phyloP scores from a whole-genome alignment of 2,113 vertebrate species.

The Sinocyclocheilus anshuiensis region DNA sequence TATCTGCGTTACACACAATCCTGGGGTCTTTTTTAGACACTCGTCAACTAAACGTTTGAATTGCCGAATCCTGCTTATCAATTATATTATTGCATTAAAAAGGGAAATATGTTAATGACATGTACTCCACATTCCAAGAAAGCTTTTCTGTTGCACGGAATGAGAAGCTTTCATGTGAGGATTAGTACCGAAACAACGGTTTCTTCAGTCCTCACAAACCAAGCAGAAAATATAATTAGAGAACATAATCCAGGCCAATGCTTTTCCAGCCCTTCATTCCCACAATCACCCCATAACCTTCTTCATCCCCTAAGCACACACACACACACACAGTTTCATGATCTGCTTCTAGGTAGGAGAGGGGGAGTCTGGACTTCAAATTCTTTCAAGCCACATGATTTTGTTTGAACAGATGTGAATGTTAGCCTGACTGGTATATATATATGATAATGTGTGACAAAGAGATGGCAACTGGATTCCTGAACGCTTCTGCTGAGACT shows the following conservation, averaged over 20 bases:
- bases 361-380: background rate
- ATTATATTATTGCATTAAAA: background rate
- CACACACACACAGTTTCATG: background rate
- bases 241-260: constrained; percentile 53
- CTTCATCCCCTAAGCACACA: background rate
- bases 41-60: too few relatives aligned
- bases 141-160: constrained; percentile 20
- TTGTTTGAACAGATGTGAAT: constrained; percentile 9
- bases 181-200: constrained; percentile 64
- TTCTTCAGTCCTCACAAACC: constrained; percentile 46
- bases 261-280: constrained; percentile 14
- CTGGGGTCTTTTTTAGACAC: too few relatives aligned
- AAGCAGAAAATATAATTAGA: constrained; percentile 44
- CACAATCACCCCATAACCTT: constrained; percentile 29
- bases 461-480: constrained; percentile 65
- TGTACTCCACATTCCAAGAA: constrained; percentile 4
- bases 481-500: constrained; percentile 66
- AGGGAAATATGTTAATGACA: background rate
- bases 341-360: background rate
- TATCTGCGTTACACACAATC: too few relatives aligned
- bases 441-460: constrained; percentile 30
- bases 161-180: constrained; percentile 50
- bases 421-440: background rate
- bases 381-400: background rate
- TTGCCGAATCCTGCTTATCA: background rate